Evolutionary conservation across 2,113 vertebrate genomes (phyloP).

Genomic region (Ceyx cyanopectus): DNA sequence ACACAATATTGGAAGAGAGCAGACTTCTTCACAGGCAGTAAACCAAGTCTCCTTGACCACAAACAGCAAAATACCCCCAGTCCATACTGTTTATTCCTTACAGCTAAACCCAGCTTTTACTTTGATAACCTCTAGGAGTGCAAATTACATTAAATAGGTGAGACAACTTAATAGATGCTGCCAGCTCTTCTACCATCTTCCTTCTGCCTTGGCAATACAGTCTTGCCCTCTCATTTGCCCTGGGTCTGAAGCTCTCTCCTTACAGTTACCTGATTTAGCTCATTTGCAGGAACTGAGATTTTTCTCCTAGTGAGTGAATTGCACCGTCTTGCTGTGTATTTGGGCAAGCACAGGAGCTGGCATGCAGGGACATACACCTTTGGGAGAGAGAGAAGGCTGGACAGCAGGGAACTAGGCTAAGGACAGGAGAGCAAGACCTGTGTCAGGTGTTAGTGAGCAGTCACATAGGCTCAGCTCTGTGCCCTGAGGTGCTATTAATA

Average conservation of each 20-base stretch:
- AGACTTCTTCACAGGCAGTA: not conserved
- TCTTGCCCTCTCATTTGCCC: not conserved
- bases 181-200: not conserved
- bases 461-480: not conserved
- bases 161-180: not conserved
- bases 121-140: not conserved
- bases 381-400: not conserved
- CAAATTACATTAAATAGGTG: not conserved
- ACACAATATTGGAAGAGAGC: not conserved
- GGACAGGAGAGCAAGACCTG: not conserved
- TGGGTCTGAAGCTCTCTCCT: not conserved
- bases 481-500: not conserved
- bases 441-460: not conserved
- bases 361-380: not conserved
- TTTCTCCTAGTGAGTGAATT: not conserved
- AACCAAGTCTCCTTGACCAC: not conserved
- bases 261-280: not conserved
- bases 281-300: not conserved
- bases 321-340: not conserved
- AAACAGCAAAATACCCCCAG: not conserved
- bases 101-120: not conserved
- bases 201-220: not conserved
- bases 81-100: slow-evolving; percentile 1
- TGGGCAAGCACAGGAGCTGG: not conserved
- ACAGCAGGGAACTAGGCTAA: not conserved